A percentile compares a stretch with the other conserved stretches of the same genome.
Evolutionary conservation across 2,888 invertebrate species (phyloP).

Genomic region (Netelia fuscicornis): DNA sequence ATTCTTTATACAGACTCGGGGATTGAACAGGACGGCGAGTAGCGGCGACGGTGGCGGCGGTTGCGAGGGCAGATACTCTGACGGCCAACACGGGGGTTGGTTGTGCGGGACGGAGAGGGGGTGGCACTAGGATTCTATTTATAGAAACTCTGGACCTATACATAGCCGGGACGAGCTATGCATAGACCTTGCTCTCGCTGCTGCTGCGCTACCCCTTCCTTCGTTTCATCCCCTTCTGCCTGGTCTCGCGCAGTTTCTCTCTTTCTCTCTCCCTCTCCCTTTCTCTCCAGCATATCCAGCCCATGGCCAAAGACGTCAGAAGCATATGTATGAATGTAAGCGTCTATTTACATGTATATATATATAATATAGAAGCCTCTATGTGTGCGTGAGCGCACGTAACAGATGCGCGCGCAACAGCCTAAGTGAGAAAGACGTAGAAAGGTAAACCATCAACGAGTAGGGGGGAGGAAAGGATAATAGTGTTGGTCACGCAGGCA

Average conservation of each 20-base stretch:
- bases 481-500: too few relatives aligned
- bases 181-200: constrained; percentile 77
- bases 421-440: too few relatives aligned
- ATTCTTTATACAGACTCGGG: constrained; percentile 48
- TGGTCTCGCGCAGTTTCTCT: constrained; percentile 30
- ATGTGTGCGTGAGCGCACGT: too few relatives aligned
- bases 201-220: constrained; percentile 67
- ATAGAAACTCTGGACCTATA: constrained; percentile 83
- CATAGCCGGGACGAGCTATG: constrained; percentile 83
- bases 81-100: constrained; percentile 34
- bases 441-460: too few relatives aligned
- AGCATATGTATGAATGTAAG: neutral
- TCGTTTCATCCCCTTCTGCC: constrained; percentile 53
- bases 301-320: constrained; percentile 5
- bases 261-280: constrained; percentile 22
- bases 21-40: constrained; percentile 63
- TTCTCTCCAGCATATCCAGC: neutral
- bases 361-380: neutral
- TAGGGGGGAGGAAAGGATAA: too few relatives aligned
- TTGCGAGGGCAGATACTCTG: constrained; percentile 35
- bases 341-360: neutral
- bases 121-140: constrained; percentile 81
- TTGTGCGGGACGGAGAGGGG: constrained; percentile 47
- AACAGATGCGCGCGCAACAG: too few relatives aligned
- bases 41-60: constrained; percentile 50